Conservation (phyloP, 2,113 vertebrate genomes). For the Cepphus grylle region DNA sequence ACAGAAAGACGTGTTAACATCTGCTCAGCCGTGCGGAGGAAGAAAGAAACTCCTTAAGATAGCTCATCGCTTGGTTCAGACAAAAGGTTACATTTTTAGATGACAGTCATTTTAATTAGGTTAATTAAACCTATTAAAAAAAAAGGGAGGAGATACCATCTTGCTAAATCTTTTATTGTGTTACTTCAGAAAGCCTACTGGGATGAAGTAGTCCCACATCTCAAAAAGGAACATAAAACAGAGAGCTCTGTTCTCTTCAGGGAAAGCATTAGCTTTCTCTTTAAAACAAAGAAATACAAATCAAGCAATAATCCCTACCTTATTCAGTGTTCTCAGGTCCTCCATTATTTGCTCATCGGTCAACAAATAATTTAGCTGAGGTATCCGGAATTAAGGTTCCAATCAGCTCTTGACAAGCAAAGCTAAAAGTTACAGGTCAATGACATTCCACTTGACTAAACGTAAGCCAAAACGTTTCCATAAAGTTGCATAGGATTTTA, state of each 20-base stretch:
- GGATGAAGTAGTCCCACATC: not conserved
- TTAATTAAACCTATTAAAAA: conserved; percentile 28
- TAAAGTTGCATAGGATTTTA: not conserved
- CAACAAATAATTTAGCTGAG: conserved; percentile 96
- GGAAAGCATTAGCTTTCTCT: not conserved
- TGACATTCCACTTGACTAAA: not conserved
- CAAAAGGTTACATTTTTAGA: conserved; percentile 8
- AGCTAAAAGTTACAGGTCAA: not conserved
- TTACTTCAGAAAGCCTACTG: not conserved
- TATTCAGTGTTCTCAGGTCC: conserved; percentile 93
- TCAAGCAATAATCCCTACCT: conserved; percentile 71
- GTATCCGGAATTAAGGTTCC: conserved; percentile 84
- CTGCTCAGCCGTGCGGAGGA: not conserved
- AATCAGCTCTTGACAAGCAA: not conserved
- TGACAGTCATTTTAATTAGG: not conserved
- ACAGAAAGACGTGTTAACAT: not conserved
- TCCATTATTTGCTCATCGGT: conserved; percentile 99
- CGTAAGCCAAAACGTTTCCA: not conserved
- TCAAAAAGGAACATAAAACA: not conserved
- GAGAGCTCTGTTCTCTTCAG: not conserved
- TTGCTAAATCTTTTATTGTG: not conserved
- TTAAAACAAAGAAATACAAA: not conserved
- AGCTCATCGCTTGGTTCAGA: not conserved
- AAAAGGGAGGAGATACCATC: not conserved
- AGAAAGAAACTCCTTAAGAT: not conserved